These are phyloP conservation scores for Phaethon lepturus DNA, from an alignment of 2,113 vertebrate species.

Conservation along the genomic window DNA sequence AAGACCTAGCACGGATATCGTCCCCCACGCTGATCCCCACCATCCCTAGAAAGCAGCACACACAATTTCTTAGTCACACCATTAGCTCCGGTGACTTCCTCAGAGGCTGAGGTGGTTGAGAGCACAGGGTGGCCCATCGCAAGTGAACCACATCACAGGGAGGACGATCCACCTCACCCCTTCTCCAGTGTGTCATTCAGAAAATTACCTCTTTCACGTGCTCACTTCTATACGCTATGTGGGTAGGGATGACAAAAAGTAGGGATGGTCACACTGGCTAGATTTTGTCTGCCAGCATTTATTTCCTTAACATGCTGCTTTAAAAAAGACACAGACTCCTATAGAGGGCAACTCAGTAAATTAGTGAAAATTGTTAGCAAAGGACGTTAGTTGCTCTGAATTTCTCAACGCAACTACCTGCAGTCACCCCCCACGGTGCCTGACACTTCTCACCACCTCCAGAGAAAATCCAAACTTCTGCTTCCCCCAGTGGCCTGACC, in stretches of 20 bases:
- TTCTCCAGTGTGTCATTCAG: not conserved
- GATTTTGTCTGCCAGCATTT: not conserved
- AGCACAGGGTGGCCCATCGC: not conserved
- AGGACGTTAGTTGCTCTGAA: not conserved
- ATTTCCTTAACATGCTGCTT: not conserved
- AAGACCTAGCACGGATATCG: not conserved
- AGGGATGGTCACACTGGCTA: not conserved
- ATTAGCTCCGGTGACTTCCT: not conserved
- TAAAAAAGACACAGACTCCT: not conserved
- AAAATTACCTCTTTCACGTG: not conserved
- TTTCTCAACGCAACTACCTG: rapidly evolving
- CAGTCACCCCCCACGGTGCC: rapidly evolving
- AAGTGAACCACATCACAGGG: not conserved
- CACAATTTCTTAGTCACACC: not conserved
- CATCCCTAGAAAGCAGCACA: not conserved
- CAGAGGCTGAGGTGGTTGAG: not conserved
- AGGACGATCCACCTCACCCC: not conserved
- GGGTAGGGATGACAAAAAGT: not conserved
- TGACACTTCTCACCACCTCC: not conserved
- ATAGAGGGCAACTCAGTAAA: not conserved
- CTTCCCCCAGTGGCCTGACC: not conserved
- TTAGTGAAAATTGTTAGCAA: not conserved
- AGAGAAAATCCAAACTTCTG: not conserved
- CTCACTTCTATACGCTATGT: rapidly evolving
- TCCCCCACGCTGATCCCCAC: not conserved